A percentile compares a stretch with the other conserved stretches of the same genome.
Evolutionary conservation across 2,113 vertebrate species (phyloP).

Genomic region (Tonatia bakeri): DNA sequence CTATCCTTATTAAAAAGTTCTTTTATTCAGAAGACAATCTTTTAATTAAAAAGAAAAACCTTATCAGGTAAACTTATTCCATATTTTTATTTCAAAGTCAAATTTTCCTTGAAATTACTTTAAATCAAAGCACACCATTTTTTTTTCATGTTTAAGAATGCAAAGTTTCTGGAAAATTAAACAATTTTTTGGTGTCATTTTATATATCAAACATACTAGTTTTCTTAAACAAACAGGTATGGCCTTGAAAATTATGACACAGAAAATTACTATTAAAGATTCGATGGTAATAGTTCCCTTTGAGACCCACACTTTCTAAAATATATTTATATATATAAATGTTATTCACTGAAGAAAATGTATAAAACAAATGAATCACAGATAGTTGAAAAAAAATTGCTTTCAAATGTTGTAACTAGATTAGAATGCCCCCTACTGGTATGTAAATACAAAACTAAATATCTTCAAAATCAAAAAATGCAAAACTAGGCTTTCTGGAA

Average conservation of each 20-base stretch:
- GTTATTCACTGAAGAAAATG: background rate
- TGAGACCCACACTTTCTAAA: background rate
- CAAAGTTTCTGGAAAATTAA: background rate
- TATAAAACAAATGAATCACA: background rate
- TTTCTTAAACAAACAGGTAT: background rate
- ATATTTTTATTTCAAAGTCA: background rate
- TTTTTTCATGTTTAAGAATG: background rate
- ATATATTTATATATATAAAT: background rate
- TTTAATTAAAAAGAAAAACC: background rate
- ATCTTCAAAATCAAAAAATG: background rate
- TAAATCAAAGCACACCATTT: background rate
- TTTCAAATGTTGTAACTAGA: conserved; percentile 49
- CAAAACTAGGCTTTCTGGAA: background rate
- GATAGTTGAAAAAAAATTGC: background rate
- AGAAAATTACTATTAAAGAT: background rate
- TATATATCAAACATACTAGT: background rate
- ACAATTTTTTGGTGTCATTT: background rate
- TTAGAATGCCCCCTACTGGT: conserved; percentile 72
- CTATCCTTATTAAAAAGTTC: background rate
- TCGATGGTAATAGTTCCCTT: background rate
- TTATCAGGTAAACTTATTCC: background rate
- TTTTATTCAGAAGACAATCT: conserved; percentile 2
- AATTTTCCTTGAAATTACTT: background rate
- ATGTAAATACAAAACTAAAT: conserved; percentile 27
- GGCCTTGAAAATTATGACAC: background rate